Base-by-base conservation (phyloP, 2,888 invertebrate species). In the Bruchidius siliquastri region DNA sequence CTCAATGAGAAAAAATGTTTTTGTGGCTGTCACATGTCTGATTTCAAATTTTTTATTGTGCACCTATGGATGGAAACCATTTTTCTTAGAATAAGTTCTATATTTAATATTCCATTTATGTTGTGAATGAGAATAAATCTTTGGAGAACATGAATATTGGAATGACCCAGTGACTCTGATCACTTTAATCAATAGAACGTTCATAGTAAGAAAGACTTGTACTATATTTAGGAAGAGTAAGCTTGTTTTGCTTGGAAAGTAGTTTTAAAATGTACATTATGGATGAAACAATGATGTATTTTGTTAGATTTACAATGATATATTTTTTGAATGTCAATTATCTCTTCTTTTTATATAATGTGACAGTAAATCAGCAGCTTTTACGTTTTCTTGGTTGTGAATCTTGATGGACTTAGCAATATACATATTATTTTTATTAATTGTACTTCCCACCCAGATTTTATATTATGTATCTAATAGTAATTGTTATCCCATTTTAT, bases 401-500 rank as follows among this genome's bases (percentile, higher is more conserved):
- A 49, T 49, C 49, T 49, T 49, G 49, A 49, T 49, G 18, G 13
- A 49, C 49, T 49, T 49, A 49, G 49, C 49, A 49, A 49, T 49
- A 49, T 49, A 49, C 49, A 49, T 49, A 49, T 49, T 49, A 49
- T 49, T 49, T 49, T 49, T 49, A 49, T 49, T 49, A 49, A 49
- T 49, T 49, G 49, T 49, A 49, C 49, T 49, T 49, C 49, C 49
- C 49, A 49, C 49, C 0, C 49, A 49, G 49, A 49, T 49, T 49
- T 49, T 49, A 49, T 49, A 49, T 49, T 49, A 49, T 49, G 10
- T 49, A 30, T 30, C 30, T 30, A 30, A 30, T 30, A 49, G 13
- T 49, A 13, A 49, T 49, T 49, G 49, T 49, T 49, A 49, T 49
- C 49, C 49, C 49, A 49, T 78, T 78, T 79, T 79, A 78, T 76